Evolutionary conservation across 2,797 vertebrate species (phyloP), one percentile per base, ranked within the genome.

Genomic region (Pseudochirops corinnae): DNA sequence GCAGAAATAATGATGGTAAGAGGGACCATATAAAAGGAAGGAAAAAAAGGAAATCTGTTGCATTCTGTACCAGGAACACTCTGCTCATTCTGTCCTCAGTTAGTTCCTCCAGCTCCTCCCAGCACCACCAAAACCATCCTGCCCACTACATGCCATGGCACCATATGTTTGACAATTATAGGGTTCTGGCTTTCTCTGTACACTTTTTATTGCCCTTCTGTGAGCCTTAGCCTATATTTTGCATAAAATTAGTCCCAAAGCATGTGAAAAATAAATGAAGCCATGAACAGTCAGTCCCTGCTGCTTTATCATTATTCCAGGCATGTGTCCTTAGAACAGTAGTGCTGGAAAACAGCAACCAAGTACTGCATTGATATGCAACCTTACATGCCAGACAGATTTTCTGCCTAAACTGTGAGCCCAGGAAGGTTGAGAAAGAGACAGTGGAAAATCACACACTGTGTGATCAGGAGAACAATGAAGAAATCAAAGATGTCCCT

Each of bases 141-240:
- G 21, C n/a, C 91, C 93, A 92, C 52, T 91, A 26, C 33, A 57
- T 97, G 94, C 82, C 93, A 67, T 91, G n/a, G 53, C 60, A 91
- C 55, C 93, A 97, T 95, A 93, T 93, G 91, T 90, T 96, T 96
- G 95, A 91, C 91, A 95, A 96, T 97, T 93, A 92, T 28, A 92
- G 56, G 90, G n/a, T 50, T 82, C 11, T 92, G 87, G 7, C 46
- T 95, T 96, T 95, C 87, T 93, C 95, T 90, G 82, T 93, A 56
- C 13, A 82, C 90, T 96, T 97, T 97, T 94, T 91, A 96, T 96
- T 60, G 67, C 50, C 92, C 52, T 94, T 95, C 93, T 94, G 95
- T 67, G 28, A 93, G 93, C 92, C 91, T 53, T 95, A 55, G 12
- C 31, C 93, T 93, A 56, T 90, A 91, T 92, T 94, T 96, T 97